Conservation (phyloP, 2,888 invertebrate genomes). For the Plebejus anna region DNA sequence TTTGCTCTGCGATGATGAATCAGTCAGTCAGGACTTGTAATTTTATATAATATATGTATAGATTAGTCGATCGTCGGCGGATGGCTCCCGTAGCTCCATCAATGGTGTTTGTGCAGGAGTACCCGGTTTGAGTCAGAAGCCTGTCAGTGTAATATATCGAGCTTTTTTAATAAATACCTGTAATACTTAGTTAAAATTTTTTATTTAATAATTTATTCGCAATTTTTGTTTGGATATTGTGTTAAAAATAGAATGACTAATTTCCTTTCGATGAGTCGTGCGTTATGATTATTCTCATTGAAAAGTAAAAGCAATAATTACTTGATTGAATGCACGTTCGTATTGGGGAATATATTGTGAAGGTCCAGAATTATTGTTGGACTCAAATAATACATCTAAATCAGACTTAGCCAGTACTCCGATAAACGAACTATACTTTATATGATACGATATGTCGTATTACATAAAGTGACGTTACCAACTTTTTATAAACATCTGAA, state of each 20-base stretch:
- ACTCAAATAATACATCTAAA: slow-evolving; percentile 34
- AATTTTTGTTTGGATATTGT: too few relatives aligned
- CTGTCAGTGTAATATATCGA: not conserved
- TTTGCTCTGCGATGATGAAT: too few relatives aligned
- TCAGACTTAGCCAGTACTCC: slow-evolving; percentile 30
- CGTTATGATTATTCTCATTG: not conserved
- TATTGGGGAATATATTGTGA: not conserved
- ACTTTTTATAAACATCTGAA: not conserved
- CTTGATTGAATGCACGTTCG: slow-evolving; percentile 26
- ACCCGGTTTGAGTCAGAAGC: too few relatives aligned
- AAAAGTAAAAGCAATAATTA: slow-evolving; percentile 27
- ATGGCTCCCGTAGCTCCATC: too few relatives aligned
- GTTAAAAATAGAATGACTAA: not conserved
- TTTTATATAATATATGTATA: too few relatives aligned
- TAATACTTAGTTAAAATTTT: too few relatives aligned
- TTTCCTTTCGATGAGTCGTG: not conserved
- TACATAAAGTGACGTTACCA: not conserved
- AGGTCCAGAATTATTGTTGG: slow-evolving; percentile 30
- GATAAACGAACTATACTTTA: slow-evolving; percentile 22
- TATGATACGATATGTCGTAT: slow-evolving; percentile 29
- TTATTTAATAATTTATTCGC: too few relatives aligned
- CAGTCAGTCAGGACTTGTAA: too few relatives aligned
- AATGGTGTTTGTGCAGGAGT: too few relatives aligned
- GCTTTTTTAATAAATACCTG: not conserved
- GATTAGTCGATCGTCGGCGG: too few relatives aligned